These are phyloP conservation scores for Cheilosia scutellata DNA, from an alignment of 2,888 invertebrate species.

Conservation along the genomic window DNA sequence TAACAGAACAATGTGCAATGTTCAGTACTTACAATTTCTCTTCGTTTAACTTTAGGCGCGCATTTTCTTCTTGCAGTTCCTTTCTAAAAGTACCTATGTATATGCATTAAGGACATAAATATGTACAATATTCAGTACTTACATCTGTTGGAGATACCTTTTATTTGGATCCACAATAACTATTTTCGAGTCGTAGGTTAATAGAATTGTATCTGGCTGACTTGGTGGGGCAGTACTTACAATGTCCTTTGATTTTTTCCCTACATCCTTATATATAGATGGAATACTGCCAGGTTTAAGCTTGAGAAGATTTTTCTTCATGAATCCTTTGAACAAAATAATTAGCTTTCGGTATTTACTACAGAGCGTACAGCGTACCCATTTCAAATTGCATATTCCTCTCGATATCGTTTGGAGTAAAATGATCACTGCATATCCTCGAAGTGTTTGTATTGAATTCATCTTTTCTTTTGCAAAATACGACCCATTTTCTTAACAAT, in stretches of 20 bases:
- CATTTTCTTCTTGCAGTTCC: constrained; percentile 2
- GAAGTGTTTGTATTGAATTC: not conserved
- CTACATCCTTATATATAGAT: not conserved
- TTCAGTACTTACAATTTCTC: not conserved
- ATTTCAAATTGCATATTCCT: constrained; percentile 37
- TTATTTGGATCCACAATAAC: not conserved
- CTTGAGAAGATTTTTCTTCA: not conserved
- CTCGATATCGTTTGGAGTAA: constrained; percentile 11
- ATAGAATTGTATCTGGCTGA: too few relatives aligned
- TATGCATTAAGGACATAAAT: not conserved
- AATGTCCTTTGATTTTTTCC: not conserved
- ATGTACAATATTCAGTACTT: not conserved
- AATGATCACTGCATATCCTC: constrained; percentile 33
- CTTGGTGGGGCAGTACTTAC: not conserved
- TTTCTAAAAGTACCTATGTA: not conserved
- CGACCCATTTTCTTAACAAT: constrained; percentile 10
- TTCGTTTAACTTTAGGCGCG: not conserved
- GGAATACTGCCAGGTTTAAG: constrained; percentile 29
- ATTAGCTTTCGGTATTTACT: not conserved
- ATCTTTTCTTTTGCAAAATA: constrained; percentile 23
- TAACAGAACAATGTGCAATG: not conserved
- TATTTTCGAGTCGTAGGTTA: not conserved
- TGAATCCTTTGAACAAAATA: constrained; percentile 7
- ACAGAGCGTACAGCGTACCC: constrained; percentile 5
- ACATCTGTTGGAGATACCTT: not conserved